phyloP scores from a whole-genome alignment of 2,113 vertebrate genomes.

The Rana temporaria region DNA sequence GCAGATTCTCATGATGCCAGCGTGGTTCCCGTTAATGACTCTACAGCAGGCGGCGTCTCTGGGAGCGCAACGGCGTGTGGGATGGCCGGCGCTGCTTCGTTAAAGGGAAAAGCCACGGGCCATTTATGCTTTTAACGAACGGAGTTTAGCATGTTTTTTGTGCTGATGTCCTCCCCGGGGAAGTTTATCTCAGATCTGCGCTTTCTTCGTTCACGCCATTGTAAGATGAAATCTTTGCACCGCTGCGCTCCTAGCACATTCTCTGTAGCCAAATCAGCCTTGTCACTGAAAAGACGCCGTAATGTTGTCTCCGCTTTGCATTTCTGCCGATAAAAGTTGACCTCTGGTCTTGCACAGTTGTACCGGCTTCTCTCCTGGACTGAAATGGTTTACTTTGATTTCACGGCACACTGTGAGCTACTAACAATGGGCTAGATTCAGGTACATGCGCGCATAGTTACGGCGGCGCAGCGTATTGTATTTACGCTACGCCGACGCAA shows the following conservation, averaged over 20 bases:
- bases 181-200: not conserved
- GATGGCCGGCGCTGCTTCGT: not conserved
- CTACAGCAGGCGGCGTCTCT: not conserved
- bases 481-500: too few species aligned
- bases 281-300: not conserved
- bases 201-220: not conserved
- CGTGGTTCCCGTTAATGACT: not conserved
- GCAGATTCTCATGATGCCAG: not conserved
- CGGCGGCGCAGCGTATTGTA: too few species aligned
- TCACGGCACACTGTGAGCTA: too few species aligned
- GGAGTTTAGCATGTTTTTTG: not conserved
- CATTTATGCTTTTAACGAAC: conserved; percentile 32
- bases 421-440: too few species aligned
- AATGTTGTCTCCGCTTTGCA: not conserved
- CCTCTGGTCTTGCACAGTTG: too few species aligned
- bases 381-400: too few species aligned
- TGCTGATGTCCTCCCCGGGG: not conserved
- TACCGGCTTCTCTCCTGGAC: too few species aligned
- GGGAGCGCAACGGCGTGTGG: not conserved
- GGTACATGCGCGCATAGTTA: too few species aligned
- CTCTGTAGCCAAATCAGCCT: too few species aligned
- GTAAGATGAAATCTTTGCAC: not conserved
- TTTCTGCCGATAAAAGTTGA: too few species aligned
- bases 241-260: too few species aligned
- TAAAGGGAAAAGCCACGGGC: conserved; percentile 12